phyloP scores from a whole-genome alignment of 1,140 invertebrate genomes.

The Drosophila ambigua region DNA sequence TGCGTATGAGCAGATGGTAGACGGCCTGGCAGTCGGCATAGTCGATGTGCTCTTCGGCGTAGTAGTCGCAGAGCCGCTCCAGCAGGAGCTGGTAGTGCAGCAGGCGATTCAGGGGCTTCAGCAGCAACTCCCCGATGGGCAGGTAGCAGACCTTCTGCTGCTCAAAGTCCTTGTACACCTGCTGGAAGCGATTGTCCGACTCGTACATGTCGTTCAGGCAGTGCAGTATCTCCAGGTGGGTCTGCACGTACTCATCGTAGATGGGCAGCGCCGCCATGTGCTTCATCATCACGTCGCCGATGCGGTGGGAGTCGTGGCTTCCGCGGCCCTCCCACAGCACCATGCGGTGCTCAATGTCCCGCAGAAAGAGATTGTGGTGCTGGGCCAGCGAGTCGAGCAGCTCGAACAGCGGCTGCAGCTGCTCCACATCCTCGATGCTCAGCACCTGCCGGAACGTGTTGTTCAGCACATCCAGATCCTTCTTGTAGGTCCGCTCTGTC shows the following conservation, averaged over 20 bases:
- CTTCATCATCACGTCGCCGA: slow-evolving; percentile 89
- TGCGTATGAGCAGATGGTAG: slow-evolving; percentile 87
- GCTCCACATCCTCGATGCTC: slow-evolving; percentile 79
- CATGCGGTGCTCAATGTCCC: slow-evolving; percentile 85
- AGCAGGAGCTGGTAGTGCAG: slow-evolving; percentile 94
- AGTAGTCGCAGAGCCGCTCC: slow-evolving; percentile 91
- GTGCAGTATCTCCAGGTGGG: slow-evolving; percentile 90
- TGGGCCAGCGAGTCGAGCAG: slow-evolving; percentile 86
- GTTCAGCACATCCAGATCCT: slow-evolving; percentile 96
- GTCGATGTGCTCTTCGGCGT: slow-evolving; percentile 90
- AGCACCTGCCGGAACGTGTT: slow-evolving; percentile 89
- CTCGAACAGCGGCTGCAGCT: slow-evolving; percentile 80
- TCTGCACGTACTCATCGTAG: slow-evolving; percentile 92
- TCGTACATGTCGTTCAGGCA: slow-evolving; percentile 90
- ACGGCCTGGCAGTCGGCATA: slow-evolving; percentile 89
- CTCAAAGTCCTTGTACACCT: slow-evolving; percentile 93
- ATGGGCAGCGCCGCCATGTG: slow-evolving; percentile 87
- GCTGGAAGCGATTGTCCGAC: slow-evolving; percentile 90
- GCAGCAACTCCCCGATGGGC: slow-evolving; percentile 92
- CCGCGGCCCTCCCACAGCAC: slow-evolving; percentile 85
- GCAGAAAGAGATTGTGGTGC: slow-evolving; percentile 86
- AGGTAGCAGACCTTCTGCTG: slow-evolving; percentile 93
- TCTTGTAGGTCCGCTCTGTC: slow-evolving; percentile 97
- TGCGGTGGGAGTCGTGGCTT: slow-evolving; percentile 84
- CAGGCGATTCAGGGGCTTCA: slow-evolving; percentile 95